Percentiles rank a stretch among this genome's conserved stretches.
phyloP scores from a whole-genome alignment of 92 coral and sea anemone species.

The Galaxea fascicularis region DNA sequence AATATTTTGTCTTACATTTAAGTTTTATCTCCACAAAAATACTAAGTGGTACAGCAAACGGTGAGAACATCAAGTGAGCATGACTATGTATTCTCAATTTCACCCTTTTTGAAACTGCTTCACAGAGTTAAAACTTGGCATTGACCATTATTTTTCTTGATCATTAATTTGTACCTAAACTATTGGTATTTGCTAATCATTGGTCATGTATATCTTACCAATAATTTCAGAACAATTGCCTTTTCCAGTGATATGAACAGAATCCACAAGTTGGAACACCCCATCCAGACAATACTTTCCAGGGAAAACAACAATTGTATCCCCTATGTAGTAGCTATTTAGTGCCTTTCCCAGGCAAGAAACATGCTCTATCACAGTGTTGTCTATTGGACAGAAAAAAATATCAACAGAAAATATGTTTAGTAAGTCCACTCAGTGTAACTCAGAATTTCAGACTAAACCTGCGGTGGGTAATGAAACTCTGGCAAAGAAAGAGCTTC shows the following conservation, averaged over 20 bases:
- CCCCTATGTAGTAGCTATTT: slow-evolving; percentile 73
- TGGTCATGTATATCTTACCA: slow-evolving; percentile 28
- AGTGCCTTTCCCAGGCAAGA: slow-evolving; percentile 76
- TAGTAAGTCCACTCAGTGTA: neutral
- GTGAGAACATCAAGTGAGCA: too few relatives aligned
- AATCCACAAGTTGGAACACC: slow-evolving; percentile 70
- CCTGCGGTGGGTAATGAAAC: too few relatives aligned
- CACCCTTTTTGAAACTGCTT: too few relatives aligned
- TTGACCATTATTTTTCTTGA: too few relatives aligned
- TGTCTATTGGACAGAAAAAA: slow-evolving; percentile 54
- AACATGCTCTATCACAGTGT: slow-evolving; percentile 80
- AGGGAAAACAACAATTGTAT: slow-evolving; percentile 81
- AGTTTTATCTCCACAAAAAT: too few relatives aligned
- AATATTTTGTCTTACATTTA: neutral
- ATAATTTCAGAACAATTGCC: slow-evolving; percentile 65
- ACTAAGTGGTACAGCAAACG: too few relatives aligned
- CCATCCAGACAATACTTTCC: slow-evolving; percentile 73
- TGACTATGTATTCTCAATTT: too few relatives aligned
- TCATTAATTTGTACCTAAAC: neutral
- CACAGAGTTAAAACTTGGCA: neutral
- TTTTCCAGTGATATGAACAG: slow-evolving; percentile 73
- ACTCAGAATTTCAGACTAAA: neutral
- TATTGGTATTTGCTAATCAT: neutral
- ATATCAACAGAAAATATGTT: neutral
- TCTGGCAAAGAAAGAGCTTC: too few relatives aligned